Evolutionary conservation across 2,888 invertebrate species (phyloP).

Genomic region (Clepsis dumicolana): DNA sequence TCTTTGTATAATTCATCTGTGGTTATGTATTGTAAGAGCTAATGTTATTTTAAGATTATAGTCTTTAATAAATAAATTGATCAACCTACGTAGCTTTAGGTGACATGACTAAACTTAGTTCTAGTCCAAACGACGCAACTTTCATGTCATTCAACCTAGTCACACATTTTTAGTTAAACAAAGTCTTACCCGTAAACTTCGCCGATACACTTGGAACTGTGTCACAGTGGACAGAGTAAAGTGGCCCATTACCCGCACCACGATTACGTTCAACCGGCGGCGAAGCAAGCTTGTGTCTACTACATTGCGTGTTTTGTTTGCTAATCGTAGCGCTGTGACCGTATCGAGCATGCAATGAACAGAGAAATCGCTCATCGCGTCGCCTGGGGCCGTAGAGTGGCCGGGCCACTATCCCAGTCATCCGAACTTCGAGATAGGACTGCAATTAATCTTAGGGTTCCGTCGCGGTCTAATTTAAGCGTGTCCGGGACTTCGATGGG

Average conservation of each 20-base stretch:
- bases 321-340: background rate
- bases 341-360: background rate
- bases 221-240: background rate
- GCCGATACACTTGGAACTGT: background rate
- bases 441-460: slow-evolving; percentile 13
- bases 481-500: background rate
- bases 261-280: background rate
- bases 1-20: too few relatives aligned
- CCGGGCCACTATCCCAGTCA: background rate
- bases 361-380: background rate
- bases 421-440: background rate
- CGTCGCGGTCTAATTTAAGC: background rate
- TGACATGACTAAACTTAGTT: too few relatives aligned
- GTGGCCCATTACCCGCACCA: background rate
- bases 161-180: background rate
- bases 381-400: too few relatives aligned
- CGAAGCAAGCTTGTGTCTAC: background rate
- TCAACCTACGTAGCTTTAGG: too few relatives aligned
- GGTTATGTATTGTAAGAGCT: too few relatives aligned
- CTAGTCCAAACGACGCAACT: too few relatives aligned
- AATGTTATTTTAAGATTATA: too few relatives aligned
- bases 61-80: too few relatives aligned
- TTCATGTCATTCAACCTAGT: too few relatives aligned
- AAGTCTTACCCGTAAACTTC: background rate
- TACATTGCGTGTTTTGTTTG: background rate